These are phyloP conservation scores for Otus sunia DNA, from an alignment of 2,113 vertebrate species.

Conservation along the genomic window DNA sequence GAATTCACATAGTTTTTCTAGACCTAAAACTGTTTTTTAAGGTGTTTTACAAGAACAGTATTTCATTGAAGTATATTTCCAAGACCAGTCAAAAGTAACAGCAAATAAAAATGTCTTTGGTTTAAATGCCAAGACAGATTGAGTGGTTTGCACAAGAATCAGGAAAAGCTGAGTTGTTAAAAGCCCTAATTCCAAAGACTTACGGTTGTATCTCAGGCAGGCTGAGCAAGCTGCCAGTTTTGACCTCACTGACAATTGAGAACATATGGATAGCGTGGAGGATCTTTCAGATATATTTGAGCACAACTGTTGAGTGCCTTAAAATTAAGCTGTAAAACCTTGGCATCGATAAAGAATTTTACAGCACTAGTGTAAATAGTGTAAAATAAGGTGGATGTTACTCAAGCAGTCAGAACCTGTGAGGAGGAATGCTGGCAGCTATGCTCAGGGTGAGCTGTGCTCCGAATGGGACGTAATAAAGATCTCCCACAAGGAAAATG, in stretches of 20 bases:
- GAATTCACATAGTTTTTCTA: background rate
- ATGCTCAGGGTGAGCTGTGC: fast-evolving
- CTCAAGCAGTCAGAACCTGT: background rate
- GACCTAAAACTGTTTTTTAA: background rate
- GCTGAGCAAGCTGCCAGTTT: background rate
- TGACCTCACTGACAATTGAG: background rate
- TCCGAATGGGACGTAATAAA: background rate
- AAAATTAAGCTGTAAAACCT: conserved; percentile 37
- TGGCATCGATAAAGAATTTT: background rate
- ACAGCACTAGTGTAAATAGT: background rate
- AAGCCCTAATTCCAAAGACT: background rate
- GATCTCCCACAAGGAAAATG: background rate
- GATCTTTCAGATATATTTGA: background rate
- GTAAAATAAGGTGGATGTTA: background rate
- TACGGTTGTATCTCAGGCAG: background rate
- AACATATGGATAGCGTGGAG: background rate
- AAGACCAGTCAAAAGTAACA: conserved; percentile 19
- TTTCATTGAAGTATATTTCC: background rate
- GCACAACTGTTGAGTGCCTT: conserved; percentile 24
- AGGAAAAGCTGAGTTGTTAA: background rate
- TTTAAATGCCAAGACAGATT: conserved; percentile 12
- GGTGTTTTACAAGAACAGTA: background rate
- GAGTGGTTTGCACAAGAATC: conserved; percentile 33
- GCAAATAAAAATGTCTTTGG: conserved; percentile 19
- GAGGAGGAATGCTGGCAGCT: background rate